A percentile compares a stretch with the other conserved stretches of the same genome.
These are phyloP conservation scores for Copsychus sechellarum DNA, from an alignment of 2,113 vertebrate genomes.

Conservation along the genomic window DNA sequence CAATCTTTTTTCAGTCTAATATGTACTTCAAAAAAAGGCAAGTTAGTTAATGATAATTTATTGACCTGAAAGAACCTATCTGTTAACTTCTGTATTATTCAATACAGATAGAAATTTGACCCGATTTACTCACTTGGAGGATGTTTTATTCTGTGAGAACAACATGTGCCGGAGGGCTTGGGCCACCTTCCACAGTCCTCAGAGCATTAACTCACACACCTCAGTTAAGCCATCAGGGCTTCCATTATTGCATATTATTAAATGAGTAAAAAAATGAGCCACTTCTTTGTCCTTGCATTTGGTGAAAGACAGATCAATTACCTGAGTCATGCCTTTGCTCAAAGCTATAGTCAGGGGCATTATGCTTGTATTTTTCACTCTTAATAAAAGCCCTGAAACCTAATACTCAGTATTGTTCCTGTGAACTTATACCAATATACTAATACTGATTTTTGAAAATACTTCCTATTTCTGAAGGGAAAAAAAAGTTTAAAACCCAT, in stretches of 20 bases:
- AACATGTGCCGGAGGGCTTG: not conserved
- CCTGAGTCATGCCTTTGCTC: not conserved
- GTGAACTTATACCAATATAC: not conserved
- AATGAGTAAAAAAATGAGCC: not conserved
- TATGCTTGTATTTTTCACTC: not conserved
- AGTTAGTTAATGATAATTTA: not conserved
- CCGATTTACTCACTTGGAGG: not conserved
- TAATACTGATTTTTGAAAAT: not conserved
- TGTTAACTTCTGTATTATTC: not conserved
- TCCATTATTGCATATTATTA: not conserved
- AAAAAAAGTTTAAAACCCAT: not conserved
- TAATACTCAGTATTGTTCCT: fast-evolving
- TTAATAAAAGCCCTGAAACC: not conserved
- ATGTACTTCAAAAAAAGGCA: not conserved
- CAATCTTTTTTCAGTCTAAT: not conserved
- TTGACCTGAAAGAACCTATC: not conserved
- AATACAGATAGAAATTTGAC: not conserved
- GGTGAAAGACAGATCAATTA: not conserved
- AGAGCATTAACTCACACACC: not conserved
- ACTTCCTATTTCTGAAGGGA: not conserved
- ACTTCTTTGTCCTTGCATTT: not conserved
- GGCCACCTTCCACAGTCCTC: not conserved
- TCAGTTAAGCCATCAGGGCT: not conserved
- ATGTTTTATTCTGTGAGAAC: not conserved
- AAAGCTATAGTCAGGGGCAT: not conserved